Conservation (phyloP, 2,888 invertebrate genomes). For the Drepana falcataria region DNA sequence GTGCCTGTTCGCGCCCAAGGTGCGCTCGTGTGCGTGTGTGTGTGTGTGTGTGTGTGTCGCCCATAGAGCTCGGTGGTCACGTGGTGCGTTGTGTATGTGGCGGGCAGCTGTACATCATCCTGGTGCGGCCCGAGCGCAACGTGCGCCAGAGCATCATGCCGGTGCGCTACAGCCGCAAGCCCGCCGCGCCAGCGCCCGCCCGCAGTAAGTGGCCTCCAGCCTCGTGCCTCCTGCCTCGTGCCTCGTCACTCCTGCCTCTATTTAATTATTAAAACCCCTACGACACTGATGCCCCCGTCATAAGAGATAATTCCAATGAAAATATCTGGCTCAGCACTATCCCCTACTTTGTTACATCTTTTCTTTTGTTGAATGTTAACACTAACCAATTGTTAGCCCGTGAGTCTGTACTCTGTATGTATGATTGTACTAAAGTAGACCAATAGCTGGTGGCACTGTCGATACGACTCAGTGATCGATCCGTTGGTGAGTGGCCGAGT, state of each 20-base stretch:
- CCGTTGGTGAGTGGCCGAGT: too few relatives aligned
- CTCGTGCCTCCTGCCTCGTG: not conserved
- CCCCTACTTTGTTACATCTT: too few relatives aligned
- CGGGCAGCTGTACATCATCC: slow-evolving; percentile 89
- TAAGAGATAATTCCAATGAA: too few relatives aligned
- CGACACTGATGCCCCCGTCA: too few relatives aligned
- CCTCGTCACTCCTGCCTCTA: not conserved
- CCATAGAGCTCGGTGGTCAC: not conserved
- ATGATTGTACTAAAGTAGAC: too few relatives aligned
- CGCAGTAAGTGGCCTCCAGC: slow-evolving; percentile 61
- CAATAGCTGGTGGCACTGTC: too few relatives aligned
- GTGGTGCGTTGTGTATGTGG: not conserved
- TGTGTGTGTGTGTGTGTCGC: not conserved
- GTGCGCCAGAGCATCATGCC: slow-evolving; percentile 93
- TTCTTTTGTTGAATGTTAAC: too few relatives aligned
- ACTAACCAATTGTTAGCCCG: too few relatives aligned
- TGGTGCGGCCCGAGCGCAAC: slow-evolving; percentile 93
- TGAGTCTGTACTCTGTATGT: too few relatives aligned
- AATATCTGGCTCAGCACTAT: too few relatives aligned
- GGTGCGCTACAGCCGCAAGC: slow-evolving; percentile 71
- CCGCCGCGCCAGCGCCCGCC: slow-evolving; percentile 46
- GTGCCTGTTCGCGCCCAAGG: slow-evolving; percentile 94
- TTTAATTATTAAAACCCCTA: too few relatives aligned
- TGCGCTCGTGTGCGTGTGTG: slow-evolving; percentile 50
- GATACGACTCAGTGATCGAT: too few relatives aligned